These are phyloP conservation scores for Chaetogeoica ovagalla DNA, from an alignment of 2,888 invertebrate genomes.

Conservation along the genomic window DNA sequence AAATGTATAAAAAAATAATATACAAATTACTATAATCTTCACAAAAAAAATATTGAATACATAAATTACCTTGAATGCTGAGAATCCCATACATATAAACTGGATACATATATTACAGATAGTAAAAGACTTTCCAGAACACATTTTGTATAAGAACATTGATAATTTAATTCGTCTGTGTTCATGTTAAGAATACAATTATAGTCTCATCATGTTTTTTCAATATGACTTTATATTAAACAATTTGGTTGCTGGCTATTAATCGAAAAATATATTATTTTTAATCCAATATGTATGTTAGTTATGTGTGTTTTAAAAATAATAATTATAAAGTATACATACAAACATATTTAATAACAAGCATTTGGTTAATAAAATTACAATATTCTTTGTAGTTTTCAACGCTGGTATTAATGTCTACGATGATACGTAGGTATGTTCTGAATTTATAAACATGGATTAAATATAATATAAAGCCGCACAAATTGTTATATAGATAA, in stretches of 20 bases:
- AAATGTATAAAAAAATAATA: conserved; percentile 10
- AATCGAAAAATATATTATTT: neutral
- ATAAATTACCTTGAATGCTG: conserved; percentile 72
- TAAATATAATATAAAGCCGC: too few species aligned
- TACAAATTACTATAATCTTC: neutral
- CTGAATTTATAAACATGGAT: too few species aligned
- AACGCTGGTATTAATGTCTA: too few species aligned
- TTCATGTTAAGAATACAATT: conserved; percentile 18
- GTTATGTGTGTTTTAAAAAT: too few species aligned
- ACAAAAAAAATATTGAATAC: neutral
- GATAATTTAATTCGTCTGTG: neutral
- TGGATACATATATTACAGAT: conserved; percentile 79
- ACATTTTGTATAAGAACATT: conserved; percentile 64
- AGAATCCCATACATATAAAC: conserved; percentile 84
- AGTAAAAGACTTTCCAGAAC: conserved; percentile 75
- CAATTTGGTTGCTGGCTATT: neutral
- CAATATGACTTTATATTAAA: neutral
- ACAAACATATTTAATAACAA: too few species aligned
- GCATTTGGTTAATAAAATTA: too few species aligned
- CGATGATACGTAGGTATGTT: too few species aligned
- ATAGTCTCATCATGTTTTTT: neutral
- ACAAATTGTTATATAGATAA: too few species aligned
- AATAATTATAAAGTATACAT: too few species aligned
- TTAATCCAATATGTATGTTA: neutral
- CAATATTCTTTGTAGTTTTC: too few species aligned